Evolutionary conservation across 2,888 invertebrate genomes (phyloP).

Genomic region (Alviniconcha strummeri): DNA sequence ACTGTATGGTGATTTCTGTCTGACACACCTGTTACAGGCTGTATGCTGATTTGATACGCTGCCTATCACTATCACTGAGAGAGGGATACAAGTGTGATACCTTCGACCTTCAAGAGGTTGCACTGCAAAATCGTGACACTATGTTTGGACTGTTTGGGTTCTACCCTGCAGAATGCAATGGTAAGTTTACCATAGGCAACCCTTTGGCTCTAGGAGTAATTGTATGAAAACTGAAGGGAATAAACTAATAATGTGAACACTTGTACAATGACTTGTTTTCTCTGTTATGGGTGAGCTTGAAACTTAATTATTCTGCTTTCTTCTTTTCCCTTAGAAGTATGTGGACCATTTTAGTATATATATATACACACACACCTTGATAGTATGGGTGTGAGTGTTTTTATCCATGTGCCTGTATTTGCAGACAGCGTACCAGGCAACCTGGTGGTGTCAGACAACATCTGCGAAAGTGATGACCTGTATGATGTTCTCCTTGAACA

Average conservation of each 20-base stretch:
- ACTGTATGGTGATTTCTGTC: too few relatives aligned
- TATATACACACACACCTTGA: too few relatives aligned
- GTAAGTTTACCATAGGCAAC: neutral
- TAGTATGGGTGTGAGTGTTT: too few relatives aligned
- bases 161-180: neutral
- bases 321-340: too few relatives aligned
- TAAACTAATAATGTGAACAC: too few relatives aligned
- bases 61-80: neutral
- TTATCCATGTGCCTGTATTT: too few relatives aligned
- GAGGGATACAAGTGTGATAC: constrained; percentile 10
- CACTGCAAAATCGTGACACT: neutral
- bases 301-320: too few relatives aligned
- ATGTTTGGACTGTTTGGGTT: neutral
- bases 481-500: neutral
- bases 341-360: too few relatives aligned
- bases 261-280: too few relatives aligned
- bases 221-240: too few relatives aligned
- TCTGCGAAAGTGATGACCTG: neutral
- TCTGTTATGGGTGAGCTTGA: too few relatives aligned
- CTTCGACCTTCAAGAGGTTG: neutral
- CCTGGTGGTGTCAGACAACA: neutral
- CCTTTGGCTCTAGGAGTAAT: too few relatives aligned
- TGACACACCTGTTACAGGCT: neutral
- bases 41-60: constrained; percentile 5
- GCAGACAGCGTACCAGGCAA: neutral